phyloP scores from a whole-genome alignment of 1,140 invertebrate genomes.

The Nebria ingens region DNA sequence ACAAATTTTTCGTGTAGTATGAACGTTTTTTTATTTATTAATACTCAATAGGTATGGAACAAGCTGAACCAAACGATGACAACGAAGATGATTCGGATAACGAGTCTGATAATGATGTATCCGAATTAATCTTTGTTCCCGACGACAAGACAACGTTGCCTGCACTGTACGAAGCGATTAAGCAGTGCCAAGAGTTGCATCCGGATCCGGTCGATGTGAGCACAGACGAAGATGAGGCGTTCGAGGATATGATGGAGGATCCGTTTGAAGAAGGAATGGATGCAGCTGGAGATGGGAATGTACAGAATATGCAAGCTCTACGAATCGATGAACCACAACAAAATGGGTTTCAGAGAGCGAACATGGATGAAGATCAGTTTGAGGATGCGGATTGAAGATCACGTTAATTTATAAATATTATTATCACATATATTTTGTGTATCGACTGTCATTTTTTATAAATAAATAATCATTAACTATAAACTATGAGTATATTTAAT shows the following conservation, averaged over 20 bases:
- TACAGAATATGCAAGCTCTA: not conserved
- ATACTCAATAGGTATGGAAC: conserved; percentile 14
- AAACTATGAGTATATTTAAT: too few species aligned
- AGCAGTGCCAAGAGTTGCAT: conserved; percentile 46
- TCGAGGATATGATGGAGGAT: conserved; percentile 1
- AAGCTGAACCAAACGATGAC: conserved; percentile 26
- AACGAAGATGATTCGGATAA: conserved; percentile 41
- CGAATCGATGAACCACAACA: not conserved
- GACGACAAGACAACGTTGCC: conserved; percentile 47
- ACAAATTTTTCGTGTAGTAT: not conserved
- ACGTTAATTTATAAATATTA: not conserved
- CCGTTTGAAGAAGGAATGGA: not conserved
- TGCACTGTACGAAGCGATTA: conserved; percentile 57
- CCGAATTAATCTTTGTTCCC: conserved; percentile 59
- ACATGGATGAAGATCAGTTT: conserved; percentile 43
- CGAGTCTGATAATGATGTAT: conserved; percentile 38
- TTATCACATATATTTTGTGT: not conserved
- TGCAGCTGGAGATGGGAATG: not conserved
- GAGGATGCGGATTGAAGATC: conserved; percentile 37
- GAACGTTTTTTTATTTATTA: not conserved
- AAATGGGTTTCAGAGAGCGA: conserved; percentile 15
- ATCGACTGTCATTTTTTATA: not conserved
- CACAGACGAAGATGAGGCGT: conserved; percentile 21
- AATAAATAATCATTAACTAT: not conserved
- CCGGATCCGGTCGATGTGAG: conserved; percentile 28